Conservation (phyloP, 2,113 vertebrate species). For the Etia nguti region DNA sequence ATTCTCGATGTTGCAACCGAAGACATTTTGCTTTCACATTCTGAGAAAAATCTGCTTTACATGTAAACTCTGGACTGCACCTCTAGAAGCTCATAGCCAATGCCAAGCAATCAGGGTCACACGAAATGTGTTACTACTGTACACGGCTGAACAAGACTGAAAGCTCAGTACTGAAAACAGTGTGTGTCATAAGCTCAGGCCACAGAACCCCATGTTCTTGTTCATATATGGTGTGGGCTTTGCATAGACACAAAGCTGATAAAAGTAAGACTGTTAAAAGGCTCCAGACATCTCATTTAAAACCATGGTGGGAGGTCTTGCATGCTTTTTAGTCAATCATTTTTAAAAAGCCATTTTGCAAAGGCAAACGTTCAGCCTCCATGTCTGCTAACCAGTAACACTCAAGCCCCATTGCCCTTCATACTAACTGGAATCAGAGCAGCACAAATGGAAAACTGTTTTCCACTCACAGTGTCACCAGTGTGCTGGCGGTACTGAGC, state of each 20-base stretch:
- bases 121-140: not conserved
- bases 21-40: not conserved
- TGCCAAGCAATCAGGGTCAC: not conserved
- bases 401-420: conserved; percentile 18
- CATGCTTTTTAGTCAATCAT: not conserved
- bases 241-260: not conserved
- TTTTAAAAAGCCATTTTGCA: not conserved
- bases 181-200: not conserved
- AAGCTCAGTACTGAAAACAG: not conserved
- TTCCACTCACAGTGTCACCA: not conserved
- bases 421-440: not conserved
- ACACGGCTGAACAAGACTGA: not conserved
- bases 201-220: too few relatives aligned
- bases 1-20: not conserved
- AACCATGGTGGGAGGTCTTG: not conserved
- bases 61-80: not conserved
- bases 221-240: not conserved
- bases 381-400: not conserved
- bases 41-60: not conserved
- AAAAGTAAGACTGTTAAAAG: not conserved
- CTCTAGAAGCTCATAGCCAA: not conserved
- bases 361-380: not conserved
- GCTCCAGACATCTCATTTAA: not conserved
- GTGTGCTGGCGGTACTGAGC: conserved; percentile 2
- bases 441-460: conserved; percentile 3